phyloP scores from a whole-genome alignment of 2,797 vertebrate genomes.

The Brachymystax lenok region DNA sequence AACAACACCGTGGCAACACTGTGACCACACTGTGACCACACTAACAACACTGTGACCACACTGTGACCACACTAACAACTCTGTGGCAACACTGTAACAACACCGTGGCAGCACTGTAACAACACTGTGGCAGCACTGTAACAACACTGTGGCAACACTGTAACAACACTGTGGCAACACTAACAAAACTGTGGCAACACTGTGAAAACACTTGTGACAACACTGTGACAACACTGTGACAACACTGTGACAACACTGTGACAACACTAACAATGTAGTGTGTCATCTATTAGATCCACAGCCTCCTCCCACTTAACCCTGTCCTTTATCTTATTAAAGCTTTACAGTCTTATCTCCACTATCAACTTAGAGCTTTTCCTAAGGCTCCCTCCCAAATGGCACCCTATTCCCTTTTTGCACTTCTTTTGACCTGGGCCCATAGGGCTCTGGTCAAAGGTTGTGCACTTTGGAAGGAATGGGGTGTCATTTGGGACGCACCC shows the following conservation, averaged over 20 bases:
- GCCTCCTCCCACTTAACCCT: slow-evolving; percentile 51
- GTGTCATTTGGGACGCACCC: slow-evolving; percentile 6
- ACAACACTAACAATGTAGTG: background rate
- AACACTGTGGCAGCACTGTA: too few relatives aligned
- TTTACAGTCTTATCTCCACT: slow-evolving; percentile 60
- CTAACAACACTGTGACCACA: too few relatives aligned
- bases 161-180: too few relatives aligned
- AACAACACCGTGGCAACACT: too few relatives aligned
- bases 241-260: background rate
- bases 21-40: too few relatives aligned
- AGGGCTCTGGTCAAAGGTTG: background rate
- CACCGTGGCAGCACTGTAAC: too few relatives aligned
- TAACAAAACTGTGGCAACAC: too few relatives aligned
- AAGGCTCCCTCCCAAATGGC: slow-evolving; percentile 2
- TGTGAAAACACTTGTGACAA: too few relatives aligned
- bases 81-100: too few relatives aligned
- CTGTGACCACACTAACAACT: too few relatives aligned
- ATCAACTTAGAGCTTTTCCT: slow-evolving; percentile 47
- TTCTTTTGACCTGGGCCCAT: background rate
- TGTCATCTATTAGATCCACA: slow-evolving; percentile 33
- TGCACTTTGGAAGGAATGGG: background rate
- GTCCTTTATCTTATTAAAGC: slow-evolving; percentile 63
- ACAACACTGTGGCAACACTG: too few relatives aligned
- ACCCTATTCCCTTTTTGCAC: slow-evolving; percentile 50
- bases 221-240: too few relatives aligned